Conservation (phyloP, 2,797 vertebrate species). For the Sebastes variabilis region DNA sequence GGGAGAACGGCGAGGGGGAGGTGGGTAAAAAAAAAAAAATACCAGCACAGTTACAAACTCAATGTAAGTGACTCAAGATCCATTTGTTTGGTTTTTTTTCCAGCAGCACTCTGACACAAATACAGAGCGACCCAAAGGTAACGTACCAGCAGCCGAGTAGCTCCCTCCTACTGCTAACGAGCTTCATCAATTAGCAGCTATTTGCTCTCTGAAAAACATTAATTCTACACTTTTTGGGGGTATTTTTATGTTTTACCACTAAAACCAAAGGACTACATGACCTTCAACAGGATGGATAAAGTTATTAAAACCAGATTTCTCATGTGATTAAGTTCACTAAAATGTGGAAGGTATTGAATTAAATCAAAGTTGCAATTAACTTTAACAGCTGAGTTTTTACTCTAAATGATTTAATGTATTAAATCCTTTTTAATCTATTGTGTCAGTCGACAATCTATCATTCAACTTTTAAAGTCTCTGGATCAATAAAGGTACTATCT, state of each 20-base stretch:
- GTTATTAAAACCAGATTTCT: no score
- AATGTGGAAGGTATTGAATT: not conserved
- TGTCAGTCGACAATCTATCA: no score
- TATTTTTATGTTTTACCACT: not conserved
- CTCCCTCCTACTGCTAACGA: not conserved
- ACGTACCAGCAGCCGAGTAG: not conserved
- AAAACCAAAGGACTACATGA: not conserved
- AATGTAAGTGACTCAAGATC: not conserved
- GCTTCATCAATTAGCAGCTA: not conserved
- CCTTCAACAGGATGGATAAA: not conserved
- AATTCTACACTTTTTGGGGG: not conserved
- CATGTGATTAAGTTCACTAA: not conserved
- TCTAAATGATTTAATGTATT: not conserved
- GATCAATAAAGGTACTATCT: no score
- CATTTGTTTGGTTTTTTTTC: not conserved
- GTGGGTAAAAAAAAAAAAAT: slow-evolving; percentile 7
- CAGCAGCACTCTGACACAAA: not conserved
- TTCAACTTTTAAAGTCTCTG: not conserved
- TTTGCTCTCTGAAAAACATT: not conserved
- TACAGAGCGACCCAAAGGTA: not conserved
- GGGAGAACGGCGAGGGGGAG: slow-evolving; percentile 48
- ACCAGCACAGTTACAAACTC: not conserved
- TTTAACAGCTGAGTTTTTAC: not conserved
- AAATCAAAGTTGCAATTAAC: not conserved
- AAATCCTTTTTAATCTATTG: not conserved